Base-by-base conservation (phyloP, 2,113 vertebrate genomes). In the Rhineura floridana region DNA sequence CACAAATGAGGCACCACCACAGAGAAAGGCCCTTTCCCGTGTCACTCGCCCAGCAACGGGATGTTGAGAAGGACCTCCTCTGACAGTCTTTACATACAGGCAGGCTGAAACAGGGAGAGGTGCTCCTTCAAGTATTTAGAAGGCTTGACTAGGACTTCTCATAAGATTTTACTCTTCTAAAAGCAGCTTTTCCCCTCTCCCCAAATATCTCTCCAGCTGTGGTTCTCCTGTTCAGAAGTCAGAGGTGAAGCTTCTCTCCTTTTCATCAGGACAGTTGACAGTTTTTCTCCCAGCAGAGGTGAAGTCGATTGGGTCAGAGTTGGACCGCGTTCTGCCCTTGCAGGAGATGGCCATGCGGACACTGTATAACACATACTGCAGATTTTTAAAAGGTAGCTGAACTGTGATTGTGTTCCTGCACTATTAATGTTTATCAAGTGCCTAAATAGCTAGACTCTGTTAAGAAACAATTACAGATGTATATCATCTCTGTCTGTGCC, bases 321-420 rank as follows among this genome's bases (percentile, higher is more conserved):
- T 91, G 0, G 98, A 99, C 33, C 95, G 52, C 0, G 97, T 99
- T 87, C 94, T 98, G 81, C 98, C 98, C 19, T 96, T 99, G 93
- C 98, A 99, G 92, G 98, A 99, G 94, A 93, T 98, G 89, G 97
- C 98, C 76, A 98, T 99, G 97, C 96, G 98, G 95, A 95, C 94
- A 1, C 97, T 99, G 33, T 97, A 99, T 89, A 96, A 93, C 85
- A 93, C 95, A 69, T 97, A 96, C 93, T 96, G 93, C 91, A 87
- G 89, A 1, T 88, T 93, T 42, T 91, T 96, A 23, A 97, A 96
- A 96, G 98, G 98, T 99, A 96, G 15, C 84, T 36, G 79, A 33
- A 46, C 84, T 46, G 21, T 33, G 23, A 65, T 73, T 83, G 48
- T 87, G 4, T 12, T 48, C 30, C 39, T 86, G 19, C 23, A 42